phyloP scores from a whole-genome alignment of 2,888 invertebrate species.

The Embidobia sp. region DNA sequence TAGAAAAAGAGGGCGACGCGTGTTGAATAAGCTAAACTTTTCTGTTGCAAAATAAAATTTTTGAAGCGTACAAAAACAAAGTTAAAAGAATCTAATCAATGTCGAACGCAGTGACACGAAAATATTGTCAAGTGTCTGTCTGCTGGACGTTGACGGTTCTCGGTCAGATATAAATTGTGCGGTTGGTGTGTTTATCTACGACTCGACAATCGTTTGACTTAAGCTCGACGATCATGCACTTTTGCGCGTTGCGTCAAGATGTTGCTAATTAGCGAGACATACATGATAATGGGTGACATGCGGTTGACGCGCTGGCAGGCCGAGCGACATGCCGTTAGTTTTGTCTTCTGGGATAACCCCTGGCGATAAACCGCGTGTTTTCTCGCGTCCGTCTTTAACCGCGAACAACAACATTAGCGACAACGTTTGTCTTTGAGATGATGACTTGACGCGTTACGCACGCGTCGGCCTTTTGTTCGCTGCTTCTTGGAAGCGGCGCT shows the following conservation, averaged over 20 bases:
- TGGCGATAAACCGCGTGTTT: conserved; percentile 74
- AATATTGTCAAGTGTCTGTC: neutral
- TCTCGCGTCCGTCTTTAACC: conserved; percentile 38
- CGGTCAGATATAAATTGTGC: neutral
- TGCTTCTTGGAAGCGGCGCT: conserved; percentile 35
- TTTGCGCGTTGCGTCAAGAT: conserved; percentile 64
- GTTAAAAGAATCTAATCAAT: too few species aligned
- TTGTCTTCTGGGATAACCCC: conserved; percentile 80
- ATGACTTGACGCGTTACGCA: conserved; percentile 24
- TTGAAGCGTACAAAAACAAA: too few species aligned
- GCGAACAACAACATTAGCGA: conserved; percentile 54
- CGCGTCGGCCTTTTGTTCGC: conserved; percentile 52
- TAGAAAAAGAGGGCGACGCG: too few species aligned
- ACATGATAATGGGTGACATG: conserved; percentile 80
- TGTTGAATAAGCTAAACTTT: too few species aligned
- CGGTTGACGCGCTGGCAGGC: conserved; percentile 74
- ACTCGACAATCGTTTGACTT: conserved; percentile 37
- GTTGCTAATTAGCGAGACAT: conserved; percentile 80
- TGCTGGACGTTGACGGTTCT: neutral
- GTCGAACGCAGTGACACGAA: too few species aligned
- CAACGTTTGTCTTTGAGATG: conserved; percentile 48
- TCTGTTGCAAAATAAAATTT: too few species aligned
- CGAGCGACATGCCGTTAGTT: conserved; percentile 78
- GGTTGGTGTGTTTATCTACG: conserved; percentile 17
- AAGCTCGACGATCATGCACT: conserved; percentile 50